Evolutionary conservation across 2,888 invertebrate genomes (phyloP).

Genomic region (Empis livida): DNA sequence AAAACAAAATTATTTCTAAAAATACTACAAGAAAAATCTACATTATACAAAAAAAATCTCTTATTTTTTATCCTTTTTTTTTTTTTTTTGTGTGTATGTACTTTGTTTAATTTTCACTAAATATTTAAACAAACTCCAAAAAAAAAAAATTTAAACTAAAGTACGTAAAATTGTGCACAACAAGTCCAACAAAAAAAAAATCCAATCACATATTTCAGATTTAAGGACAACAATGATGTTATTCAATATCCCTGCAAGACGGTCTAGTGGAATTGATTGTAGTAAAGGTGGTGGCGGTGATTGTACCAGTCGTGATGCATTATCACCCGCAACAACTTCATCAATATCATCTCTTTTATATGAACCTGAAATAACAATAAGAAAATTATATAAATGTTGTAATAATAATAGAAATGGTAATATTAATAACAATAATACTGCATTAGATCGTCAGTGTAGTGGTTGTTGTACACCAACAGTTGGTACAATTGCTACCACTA

Average conservation of each 20-base stretch:
- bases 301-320: background rate
- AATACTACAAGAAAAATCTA: no score
- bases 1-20: no score
- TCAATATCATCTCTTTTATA: slow-evolving; percentile 14
- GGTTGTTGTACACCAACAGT: slow-evolving; percentile 6
- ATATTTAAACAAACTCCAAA: background rate
- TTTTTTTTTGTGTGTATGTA: no score
- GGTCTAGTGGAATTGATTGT: slow-evolving; percentile 1
- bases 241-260: background rate
- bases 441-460: slow-evolving; percentile 4
- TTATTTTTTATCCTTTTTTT: no score
- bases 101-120: no score
- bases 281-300: slow-evolving; percentile 4
- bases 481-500: slow-evolving; percentile 6
- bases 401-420: slow-evolving; percentile 2
- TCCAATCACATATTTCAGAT: slow-evolving; percentile 35
- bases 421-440: background rate
- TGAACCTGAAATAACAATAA: slow-evolving; percentile 34
- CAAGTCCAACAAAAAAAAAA: slow-evolving; percentile 14
- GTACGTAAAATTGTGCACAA: background rate
- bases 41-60: no score
- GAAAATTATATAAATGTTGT: slow-evolving; percentile 34
- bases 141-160: slow-evolving; percentile 10
- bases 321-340: slow-evolving; percentile 7
- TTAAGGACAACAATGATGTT: slow-evolving; percentile 23